Conservation (phyloP, 2,888 invertebrate species). For the Hydropsyche betteni region DNA sequence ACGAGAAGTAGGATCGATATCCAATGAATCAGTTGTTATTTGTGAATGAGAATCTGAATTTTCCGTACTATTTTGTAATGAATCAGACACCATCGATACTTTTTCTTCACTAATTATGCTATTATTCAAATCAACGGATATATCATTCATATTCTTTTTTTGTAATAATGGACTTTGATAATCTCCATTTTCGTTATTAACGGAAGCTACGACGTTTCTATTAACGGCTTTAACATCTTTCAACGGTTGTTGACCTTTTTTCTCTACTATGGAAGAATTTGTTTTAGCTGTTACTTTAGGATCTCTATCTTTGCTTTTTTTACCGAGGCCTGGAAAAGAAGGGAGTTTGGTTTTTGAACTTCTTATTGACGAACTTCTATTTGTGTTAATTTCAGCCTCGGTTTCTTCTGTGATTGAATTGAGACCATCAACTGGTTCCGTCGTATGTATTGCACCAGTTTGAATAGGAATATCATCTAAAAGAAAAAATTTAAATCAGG, state of each 20-base stretch:
- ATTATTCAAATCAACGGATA: conserved; percentile 58
- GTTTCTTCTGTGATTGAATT: conserved; percentile 77
- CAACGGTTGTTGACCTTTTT: conserved; percentile 58
- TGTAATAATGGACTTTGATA: conserved; percentile 58
- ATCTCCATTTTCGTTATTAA: conserved; percentile 62
- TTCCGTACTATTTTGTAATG: conserved; percentile 58
- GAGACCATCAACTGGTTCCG: conserved; percentile 68
- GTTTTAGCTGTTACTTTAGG: conserved; percentile 59
- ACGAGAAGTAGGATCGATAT: conserved; percentile 63
- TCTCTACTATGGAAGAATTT: conserved; percentile 55
- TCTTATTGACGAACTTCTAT: conserved; percentile 64
- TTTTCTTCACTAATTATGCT: conserved; percentile 62
- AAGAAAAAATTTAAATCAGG: conserved; percentile 53
- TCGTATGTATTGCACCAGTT: conserved; percentile 70
- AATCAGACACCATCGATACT: conserved; percentile 58
- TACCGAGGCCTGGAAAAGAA: conserved; percentile 71
- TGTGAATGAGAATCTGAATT: conserved; percentile 65
- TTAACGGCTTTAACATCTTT: conserved; percentile 63
- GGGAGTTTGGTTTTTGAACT: conserved; percentile 71
- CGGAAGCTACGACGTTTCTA: conserved; percentile 59
- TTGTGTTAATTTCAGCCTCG: conserved; percentile 64
- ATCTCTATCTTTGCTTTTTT: conserved; percentile 67
- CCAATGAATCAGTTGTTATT: conserved; percentile 63
- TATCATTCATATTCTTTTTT: conserved; percentile 60
- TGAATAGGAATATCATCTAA: conserved; percentile 91